A percentile compares a stretch with the other conserved stretches of the same genome.
phyloP scores from a whole-genome alignment of 2,797 vertebrate genomes.

The Rhinoraja longicauda region DNA sequence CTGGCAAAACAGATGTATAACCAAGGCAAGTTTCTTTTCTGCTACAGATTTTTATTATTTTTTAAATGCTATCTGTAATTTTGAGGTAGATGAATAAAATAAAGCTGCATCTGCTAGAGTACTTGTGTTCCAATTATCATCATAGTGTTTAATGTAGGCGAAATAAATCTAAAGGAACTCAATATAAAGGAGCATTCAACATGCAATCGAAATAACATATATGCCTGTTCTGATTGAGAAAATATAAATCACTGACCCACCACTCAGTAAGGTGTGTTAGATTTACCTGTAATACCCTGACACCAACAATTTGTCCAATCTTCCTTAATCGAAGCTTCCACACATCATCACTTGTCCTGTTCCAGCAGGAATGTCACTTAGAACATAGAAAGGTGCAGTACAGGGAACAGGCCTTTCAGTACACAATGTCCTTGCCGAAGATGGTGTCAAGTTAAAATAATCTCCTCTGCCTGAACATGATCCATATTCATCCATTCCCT shows the following conservation, averaged over 20 bases:
- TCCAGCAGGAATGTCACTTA: no score
- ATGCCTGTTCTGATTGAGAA: not conserved
- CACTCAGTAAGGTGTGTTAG: not conserved
- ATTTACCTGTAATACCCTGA: not conserved
- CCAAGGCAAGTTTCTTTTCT: not conserved
- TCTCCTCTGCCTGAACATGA: no score
- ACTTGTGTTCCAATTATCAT: not conserved
- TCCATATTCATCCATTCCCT: no score
- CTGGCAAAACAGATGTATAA: not conserved
- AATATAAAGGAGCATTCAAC: not conserved
- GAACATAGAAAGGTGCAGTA: no score
- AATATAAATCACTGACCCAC: not conserved
- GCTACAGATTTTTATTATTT: not conserved
- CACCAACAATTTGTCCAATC: not conserved
- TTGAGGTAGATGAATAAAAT: not conserved
- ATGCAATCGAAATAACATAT: not conserved
- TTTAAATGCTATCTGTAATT: not conserved
- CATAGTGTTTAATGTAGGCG: not conserved
- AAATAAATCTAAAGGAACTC: not conserved
- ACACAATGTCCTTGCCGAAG: no score
- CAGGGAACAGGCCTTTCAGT: no score
- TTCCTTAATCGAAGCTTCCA: not conserved
- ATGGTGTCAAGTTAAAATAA: no score
- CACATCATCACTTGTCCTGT: not conserved
- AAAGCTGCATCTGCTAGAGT: not conserved